Evolutionary conservation across 2,113 vertebrate species (phyloP).

Genomic region (Nyctibius bracteatus): DNA sequence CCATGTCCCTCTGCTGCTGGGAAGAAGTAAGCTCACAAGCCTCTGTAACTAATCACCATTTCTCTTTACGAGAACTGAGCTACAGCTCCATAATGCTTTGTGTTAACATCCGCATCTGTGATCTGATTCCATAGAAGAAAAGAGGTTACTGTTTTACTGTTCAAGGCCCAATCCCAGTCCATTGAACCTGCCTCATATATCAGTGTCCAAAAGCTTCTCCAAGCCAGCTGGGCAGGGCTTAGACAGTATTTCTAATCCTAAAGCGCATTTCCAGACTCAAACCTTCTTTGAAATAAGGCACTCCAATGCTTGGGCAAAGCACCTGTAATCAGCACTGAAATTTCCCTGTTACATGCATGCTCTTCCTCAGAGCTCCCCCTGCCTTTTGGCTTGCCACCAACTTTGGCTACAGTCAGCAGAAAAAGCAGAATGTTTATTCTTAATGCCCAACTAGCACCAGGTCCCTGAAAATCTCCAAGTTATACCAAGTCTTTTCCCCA

Average conservation of each 20-base stretch:
- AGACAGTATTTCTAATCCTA: not conserved
- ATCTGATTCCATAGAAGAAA: not conserved
- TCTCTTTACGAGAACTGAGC: not conserved
- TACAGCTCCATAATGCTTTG: not conserved
- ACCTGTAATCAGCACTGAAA: not conserved
- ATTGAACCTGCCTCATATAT: not conserved
- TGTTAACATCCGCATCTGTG: not conserved
- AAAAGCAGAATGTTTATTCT: not conserved
- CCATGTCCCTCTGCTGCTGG: not conserved
- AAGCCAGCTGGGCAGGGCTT: not conserved
- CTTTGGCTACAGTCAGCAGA: not conserved
- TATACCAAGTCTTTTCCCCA: not conserved
- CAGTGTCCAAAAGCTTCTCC: not conserved
- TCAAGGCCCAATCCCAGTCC: not conserved
- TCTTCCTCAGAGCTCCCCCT: not conserved
- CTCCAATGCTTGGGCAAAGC: not conserved
- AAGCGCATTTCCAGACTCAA: not conserved
- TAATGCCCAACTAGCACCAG: not conserved
- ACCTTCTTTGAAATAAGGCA: not conserved
- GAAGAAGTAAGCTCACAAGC: not conserved
- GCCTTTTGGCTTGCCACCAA: not conserved
- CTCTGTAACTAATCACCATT: not conserved
- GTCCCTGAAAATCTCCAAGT: not conserved
- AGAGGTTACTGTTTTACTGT: not conserved
- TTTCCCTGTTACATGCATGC: rapidly evolving